Evolutionary conservation across 2,113 vertebrate species (phyloP).

Genomic region (Chloropsis cyanopogon): DNA sequence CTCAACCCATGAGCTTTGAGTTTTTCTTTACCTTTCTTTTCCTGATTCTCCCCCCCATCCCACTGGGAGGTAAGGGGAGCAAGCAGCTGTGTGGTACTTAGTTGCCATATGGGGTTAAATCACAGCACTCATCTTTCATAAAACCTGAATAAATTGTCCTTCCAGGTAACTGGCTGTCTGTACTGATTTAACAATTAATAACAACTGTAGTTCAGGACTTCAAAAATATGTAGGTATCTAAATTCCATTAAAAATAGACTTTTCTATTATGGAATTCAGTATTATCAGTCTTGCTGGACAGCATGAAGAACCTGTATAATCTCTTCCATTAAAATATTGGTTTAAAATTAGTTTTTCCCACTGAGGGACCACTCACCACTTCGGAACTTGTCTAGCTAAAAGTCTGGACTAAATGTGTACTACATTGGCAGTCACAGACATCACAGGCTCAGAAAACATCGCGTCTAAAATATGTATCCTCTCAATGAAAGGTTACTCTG

Average conservation of each 20-base stretch:
- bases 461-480: background rate
- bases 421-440: background rate
- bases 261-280: background rate
- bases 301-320: background rate
- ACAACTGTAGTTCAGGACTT: background rate
- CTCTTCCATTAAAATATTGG: background rate
- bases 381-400: background rate
- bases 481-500: background rate
- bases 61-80: background rate
- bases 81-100: background rate
- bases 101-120: background rate
- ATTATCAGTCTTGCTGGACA: background rate
- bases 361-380: background rate
- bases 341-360: background rate
- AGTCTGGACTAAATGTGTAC: background rate
- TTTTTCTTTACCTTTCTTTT: background rate
- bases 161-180: background rate
- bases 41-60: too few relatives aligned
- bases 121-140: background rate
- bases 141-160: background rate
- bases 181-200: background rate
- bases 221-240: background rate
- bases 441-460: rapidly evolving
- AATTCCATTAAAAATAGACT: background rate
- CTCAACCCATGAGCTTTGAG: background rate